Base-by-base conservation (phyloP, 2,113 vertebrate species). In the Corydoras maculifer region DNA sequence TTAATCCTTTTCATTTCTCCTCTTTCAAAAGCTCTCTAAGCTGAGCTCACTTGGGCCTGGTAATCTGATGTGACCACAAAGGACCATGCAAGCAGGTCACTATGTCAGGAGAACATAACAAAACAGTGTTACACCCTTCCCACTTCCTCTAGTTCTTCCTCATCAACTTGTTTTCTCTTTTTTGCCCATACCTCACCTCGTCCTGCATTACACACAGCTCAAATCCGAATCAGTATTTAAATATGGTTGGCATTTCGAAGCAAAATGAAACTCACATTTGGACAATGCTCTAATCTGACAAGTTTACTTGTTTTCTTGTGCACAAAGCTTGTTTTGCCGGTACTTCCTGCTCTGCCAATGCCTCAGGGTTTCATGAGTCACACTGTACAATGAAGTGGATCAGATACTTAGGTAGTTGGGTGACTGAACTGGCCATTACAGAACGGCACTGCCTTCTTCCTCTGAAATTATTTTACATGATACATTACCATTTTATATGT, bases 1-100 rank as follows among this genome's bases (percentile, higher is more conserved):
- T 75, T 82, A 80, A 80, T 82, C 81, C 75, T 58, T 79, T 54
- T 64, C 58, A 69, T 80, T 65, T 75, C 73, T 58, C 32, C 53
- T 8, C 29, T 72, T 77, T 82, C 35, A 63, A 77, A 76, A 64
- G 58, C 53, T 30, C 35, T 67, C 25, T 78, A 79, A 81, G 68
- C 72, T 66, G 60, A 29, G 0, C 35, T 58, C 58, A 30, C 59
- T 71, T 62, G 29, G 73, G 67, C 35, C 64, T 67, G 62, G 64
- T 77, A 73, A 79, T 77, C 72, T 76, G 62, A 71, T 76, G 57
- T 54, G 51, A 70, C 59, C 67, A 65, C 68, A 32, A 77, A 61
- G 55, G 50, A 57, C 69, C 57, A 9, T 6, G 49, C 62, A 64
- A 62, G 57, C 70, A 29, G 75, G 74, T 77, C 72, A 78, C 73